These are phyloP conservation scores for Falco rusticolus DNA, from an alignment of 2,797 vertebrate genomes.

Conservation along the genomic window DNA sequence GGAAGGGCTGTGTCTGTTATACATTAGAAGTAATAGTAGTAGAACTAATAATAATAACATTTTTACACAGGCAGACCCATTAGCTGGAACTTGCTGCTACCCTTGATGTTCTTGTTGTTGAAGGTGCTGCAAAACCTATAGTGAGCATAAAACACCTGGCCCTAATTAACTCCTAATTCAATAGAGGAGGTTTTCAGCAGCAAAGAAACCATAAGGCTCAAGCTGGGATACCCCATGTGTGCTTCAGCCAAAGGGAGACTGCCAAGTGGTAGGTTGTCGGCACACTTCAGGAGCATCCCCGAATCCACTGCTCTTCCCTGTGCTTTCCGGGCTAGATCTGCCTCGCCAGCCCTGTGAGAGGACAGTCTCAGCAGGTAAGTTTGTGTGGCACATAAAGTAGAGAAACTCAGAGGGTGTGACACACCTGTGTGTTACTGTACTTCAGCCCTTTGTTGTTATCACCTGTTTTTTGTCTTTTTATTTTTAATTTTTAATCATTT, in stretches of 20 bases:
- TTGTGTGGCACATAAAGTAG: not conserved
- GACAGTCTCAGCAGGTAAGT: fast-evolving
- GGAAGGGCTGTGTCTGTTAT: not conserved
- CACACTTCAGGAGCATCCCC: not conserved
- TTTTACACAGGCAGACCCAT: not conserved
- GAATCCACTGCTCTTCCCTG: not conserved
- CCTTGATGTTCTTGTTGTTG: not conserved
- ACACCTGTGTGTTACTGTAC: not conserved
- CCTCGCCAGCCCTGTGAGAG: not conserved
- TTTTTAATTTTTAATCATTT: not conserved
- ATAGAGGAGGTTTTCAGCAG: not conserved
- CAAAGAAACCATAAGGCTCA: not conserved
- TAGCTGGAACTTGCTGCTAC: not conserved
- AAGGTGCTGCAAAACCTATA: not conserved
- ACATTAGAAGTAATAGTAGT: not conserved
- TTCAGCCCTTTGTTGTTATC: not conserved
- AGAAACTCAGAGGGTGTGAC: not conserved
- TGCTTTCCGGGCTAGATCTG: not conserved
- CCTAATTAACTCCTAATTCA: not conserved
- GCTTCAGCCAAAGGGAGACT: not conserved
- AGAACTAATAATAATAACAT: not conserved
- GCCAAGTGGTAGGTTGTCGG: not conserved
- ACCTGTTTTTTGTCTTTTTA: not conserved
- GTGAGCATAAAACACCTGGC: not conserved
- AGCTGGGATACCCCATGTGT: not conserved